Evolutionary conservation across 2,888 invertebrate genomes (phyloP), one percentile per base, ranked within the genome.

Genomic region (Bombylius discolor): DNA sequence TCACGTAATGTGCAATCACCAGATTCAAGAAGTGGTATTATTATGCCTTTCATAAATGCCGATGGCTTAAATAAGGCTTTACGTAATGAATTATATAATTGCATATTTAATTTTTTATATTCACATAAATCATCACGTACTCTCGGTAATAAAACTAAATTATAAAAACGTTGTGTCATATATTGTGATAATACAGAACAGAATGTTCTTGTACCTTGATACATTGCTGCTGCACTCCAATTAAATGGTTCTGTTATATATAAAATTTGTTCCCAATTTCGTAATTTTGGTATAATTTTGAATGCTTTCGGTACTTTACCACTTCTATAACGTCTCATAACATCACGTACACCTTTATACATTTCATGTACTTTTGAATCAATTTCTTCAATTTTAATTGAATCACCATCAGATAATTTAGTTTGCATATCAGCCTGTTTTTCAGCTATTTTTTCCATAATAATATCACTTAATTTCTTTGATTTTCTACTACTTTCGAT

Each of bases 151-250:
- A 99, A 74, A n/a, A 96, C 89, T 56, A 94, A 77, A 74, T 93
- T 94, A 68, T 87, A 95, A 75, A 95, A 97, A 47, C 95, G 78
- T 70, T 98, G 97, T 0, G 96, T 95, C 93, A 96, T 94, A 67
- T 89, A 87, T 62, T 94, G 93, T 67, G 94, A 95, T 44, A 98
- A 77, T 72, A 96, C 96, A 1, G 98, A 96, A n/a, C 93, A 87
- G 73, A 99, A 99, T 65, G 98, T 89, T 68, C 97, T 79, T 8
- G 74, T 69, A 32, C 69, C 81, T 75, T 85, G 95, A 72, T 94
- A 97, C 89, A 99, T 90, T 0, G 97, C 91, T 48, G 98, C 97
- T 5, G 99, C 96, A 55, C 93, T 89, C 99, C 99, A 99, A 47
- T 81, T 83, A n/a, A 90, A 84, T 9, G 99, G 98, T 72, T 92